Evolutionary conservation across 2,797 vertebrate species (phyloP), one percentile per base, ranked within the genome.

Genomic region (Moxostoma hubbsi): DNA sequence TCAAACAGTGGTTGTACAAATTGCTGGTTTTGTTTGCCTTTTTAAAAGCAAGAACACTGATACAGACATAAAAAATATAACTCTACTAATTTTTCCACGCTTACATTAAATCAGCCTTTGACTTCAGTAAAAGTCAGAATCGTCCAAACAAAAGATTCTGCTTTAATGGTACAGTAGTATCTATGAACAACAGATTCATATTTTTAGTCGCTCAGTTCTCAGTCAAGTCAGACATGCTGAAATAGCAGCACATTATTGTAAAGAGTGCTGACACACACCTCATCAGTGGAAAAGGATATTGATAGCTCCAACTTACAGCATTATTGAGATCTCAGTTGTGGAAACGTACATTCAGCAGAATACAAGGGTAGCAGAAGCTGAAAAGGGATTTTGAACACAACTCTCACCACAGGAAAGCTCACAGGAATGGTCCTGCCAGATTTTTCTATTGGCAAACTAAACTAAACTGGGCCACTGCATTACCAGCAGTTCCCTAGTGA

Each of bases 271-370:
- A 92, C 91, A 85, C 75, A 84, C 86, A 84, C 84, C 79, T 77
- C 81, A 80, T 87, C 73, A 82, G 62, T 62, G 69, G 86, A 89
- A 91, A 91, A 77, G 83, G 85, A 89, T 89, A 91, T 90, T 91
- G 90, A 90, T 88, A 87, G 90, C 81, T 84, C 84, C 74, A 85
- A 86, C 86, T 87, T 90, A 81, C 85, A 82, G 84, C 65, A 79
- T 82, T 85, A 89, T 87, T 87, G 88, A 91, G 86, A 83, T 66
- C 79, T 82, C 68, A 58, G 11, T 79, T 69, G 86, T 84, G 89
- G 89, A 93, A 92, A 91, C 66, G 84, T 86, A 59, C 24, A 86
- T 87, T 93, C 92, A 91, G 93, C 92, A 92, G 75, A 94, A 91
- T 49, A 88, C 79, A 63, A 82, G 83, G 84, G 89, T 83, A 86